Base-by-base conservation (phyloP, 2,113 vertebrate genomes). In the Dermatemys mawii region DNA sequence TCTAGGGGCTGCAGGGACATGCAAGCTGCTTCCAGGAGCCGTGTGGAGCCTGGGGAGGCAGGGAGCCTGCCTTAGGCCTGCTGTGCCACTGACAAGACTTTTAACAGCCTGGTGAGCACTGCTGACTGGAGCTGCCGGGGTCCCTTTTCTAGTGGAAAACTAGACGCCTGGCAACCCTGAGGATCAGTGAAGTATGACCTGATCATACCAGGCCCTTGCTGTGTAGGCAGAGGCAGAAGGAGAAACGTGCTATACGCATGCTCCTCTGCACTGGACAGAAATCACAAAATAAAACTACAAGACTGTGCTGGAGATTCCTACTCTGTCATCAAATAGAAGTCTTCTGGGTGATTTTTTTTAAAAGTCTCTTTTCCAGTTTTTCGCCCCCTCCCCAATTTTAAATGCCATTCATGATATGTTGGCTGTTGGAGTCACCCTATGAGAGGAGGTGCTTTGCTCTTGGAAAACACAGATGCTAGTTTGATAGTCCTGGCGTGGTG, bases 361-460 rank as follows among this genome's bases (percentile, higher is more conserved):
- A 38, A 38, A 38, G 19, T 55, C 51, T 54, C 14, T 29, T 11
- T 75, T 48, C 50, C 41, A 5, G 35, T 70, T 19, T n/a, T 32
- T 29, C 44, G 26, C 32, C 50, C 17, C 11, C 16, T 76, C 4
- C n/a, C 4, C 11, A 48, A 63, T 8, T 86, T 51, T 49, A 46
- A 6, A 70, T 60, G 16, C n/a, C 54, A 50, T 35, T 70, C 29
- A 49, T 48, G 29, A 38, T 46, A 4, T 35, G 4, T 50, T 54
- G 44, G 27, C 78, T 70, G 24, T 32, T 22, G 3, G 17, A 83
- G 46, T 70, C 86, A 6, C 11, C 11, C 13, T 16, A 73, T 4
- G 29, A 0, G 0, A 41, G 51, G 67, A 67, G 32, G 0, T 38
- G n/a, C 6, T 46, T 67, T 73, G 26, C 2, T 11, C 73, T 76